Conservation (phyloP, 1,140 invertebrate genomes). For the Cydia splendana region DNA sequence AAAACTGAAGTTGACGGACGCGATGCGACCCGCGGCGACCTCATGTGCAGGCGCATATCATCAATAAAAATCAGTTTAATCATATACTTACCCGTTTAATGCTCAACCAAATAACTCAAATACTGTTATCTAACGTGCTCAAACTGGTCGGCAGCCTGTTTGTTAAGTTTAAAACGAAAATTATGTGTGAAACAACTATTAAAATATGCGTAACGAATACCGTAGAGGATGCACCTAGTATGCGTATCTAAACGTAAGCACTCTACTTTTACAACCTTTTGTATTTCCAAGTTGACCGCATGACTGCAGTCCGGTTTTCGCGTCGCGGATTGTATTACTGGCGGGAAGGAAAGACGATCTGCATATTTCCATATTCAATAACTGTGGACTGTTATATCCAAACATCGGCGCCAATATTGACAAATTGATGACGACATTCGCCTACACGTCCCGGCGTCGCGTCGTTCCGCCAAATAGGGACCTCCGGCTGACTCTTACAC, state of each 20-base stretch:
- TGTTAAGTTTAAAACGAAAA: conserved; percentile 28
- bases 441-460: conserved; percentile 48
- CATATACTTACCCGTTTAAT: neutral
- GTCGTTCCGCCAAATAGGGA: conserved; percentile 53
- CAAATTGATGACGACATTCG: conserved; percentile 49
- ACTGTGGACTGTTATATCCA: neutral
- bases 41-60: conserved; percentile 32
- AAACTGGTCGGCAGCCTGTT: conserved; percentile 1
- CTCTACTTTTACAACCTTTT: conserved; percentile 15
- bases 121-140: conserved; percentile 26
- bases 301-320: conserved; percentile 3
- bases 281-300: conserved; percentile 25
- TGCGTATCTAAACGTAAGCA: conserved; percentile 2
- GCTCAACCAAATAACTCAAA: conserved; percentile 18
- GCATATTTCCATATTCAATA: conserved; percentile 33
- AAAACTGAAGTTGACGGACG: conserved; percentile 40
- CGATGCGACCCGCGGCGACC: conserved; percentile 35
- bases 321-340: conserved; percentile 24
- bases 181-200: conserved; percentile 35
- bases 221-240: neutral
- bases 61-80: conserved; percentile 36
- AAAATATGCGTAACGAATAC: conserved; percentile 23
- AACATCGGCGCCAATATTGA: conserved; percentile 43
- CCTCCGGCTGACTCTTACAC: conserved; percentile 38
- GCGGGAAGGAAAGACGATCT: conserved; percentile 23